phyloP scores from a whole-genome alignment of 2,797 vertebrate genomes.

The Glyptemys insculpta region DNA sequence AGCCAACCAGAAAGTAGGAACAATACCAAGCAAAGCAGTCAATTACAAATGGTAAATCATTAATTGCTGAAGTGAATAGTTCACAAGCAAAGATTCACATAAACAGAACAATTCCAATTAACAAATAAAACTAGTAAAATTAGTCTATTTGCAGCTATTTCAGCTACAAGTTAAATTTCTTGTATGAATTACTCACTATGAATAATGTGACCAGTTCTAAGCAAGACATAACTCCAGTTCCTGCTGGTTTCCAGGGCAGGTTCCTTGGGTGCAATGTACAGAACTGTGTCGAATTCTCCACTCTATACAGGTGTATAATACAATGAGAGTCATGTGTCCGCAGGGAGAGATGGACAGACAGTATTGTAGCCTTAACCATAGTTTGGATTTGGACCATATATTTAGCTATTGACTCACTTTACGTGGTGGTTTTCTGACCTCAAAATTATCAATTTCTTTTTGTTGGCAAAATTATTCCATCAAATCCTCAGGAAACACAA shows the following conservation, averaged over 20 bases:
- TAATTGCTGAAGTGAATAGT: background rate
- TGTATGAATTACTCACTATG: constrained; percentile 14
- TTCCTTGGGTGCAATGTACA: constrained; percentile 1
- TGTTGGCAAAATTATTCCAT: constrained; percentile 2
- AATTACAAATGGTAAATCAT: background rate
- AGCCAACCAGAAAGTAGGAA: rapidly evolving
- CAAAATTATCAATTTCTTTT: constrained; percentile 7
- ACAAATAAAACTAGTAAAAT: background rate
- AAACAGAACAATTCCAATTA: constrained; percentile 21
- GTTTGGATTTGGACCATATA: background rate
- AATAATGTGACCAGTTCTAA: constrained; percentile 29
- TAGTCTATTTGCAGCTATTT: background rate
- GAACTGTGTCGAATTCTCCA: background rate
- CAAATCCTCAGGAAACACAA: constrained; percentile 1
- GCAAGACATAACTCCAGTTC: background rate
- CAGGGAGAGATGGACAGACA: background rate
- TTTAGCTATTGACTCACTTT: background rate
- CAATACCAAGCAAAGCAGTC: background rate
- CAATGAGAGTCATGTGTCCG: background rate
- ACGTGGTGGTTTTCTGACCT: background rate
- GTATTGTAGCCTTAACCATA: background rate
- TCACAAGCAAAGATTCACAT: background rate
- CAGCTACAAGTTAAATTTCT: background rate
- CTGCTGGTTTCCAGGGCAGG: constrained; percentile 28
- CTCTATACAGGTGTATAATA: background rate